phyloP scores from a whole-genome alignment of 2,113 vertebrate genomes.

The Labeo catla region DNA sequence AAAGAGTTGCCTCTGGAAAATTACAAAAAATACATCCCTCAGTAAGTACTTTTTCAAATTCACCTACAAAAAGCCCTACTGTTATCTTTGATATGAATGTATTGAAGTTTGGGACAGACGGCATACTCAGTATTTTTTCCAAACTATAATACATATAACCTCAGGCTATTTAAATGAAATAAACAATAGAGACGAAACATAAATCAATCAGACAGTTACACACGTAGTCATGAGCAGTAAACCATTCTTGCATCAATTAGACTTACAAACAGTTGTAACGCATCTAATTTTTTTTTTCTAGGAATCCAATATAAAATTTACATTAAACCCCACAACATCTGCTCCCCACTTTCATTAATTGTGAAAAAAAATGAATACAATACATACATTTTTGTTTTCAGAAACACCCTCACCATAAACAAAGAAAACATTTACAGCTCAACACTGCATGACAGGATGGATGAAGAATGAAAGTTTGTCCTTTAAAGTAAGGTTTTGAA shows the following conservation, averaged over 20 bases:
- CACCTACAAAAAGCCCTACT: background rate
- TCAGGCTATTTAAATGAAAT: background rate
- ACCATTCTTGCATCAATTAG: background rate
- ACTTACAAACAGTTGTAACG: background rate
- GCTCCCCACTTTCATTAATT: background rate
- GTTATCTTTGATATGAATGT: background rate
- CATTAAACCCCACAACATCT: background rate
- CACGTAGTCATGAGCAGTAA: background rate
- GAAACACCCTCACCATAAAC: background rate
- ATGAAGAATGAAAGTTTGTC: background rate
- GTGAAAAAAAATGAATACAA: background rate
- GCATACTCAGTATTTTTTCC: background rate
- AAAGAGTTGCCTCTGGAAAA: background rate
- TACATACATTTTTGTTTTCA: background rate
- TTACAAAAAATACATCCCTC: background rate
- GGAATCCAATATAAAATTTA: background rate
- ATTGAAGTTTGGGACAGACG: background rate
- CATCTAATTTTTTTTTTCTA: background rate
- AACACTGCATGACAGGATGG: conserved; percentile 62
- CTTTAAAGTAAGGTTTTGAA: background rate
- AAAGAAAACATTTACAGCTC: background rate
- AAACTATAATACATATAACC: background rate
- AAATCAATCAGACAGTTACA: background rate
- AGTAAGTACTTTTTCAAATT: background rate
- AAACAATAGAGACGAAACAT: background rate